Base-by-base conservation (phyloP, 2,797 vertebrate genomes). In the Trachurus trachurus region DNA sequence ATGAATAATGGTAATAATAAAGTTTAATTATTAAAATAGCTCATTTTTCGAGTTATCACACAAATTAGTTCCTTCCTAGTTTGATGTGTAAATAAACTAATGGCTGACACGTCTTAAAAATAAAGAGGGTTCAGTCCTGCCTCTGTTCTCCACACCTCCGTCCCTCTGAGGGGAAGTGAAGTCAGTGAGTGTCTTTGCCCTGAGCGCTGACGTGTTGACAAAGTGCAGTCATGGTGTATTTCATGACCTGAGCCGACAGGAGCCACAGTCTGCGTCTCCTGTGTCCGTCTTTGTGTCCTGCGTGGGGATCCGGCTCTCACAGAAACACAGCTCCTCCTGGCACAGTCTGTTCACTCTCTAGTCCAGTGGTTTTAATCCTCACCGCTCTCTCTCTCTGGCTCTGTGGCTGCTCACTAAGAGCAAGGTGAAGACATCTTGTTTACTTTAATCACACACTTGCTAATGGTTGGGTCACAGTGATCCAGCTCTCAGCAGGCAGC, bases 361-460 rank as follows among this genome's bases (percentile, higher is more conserved):
- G 3, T 26, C 26, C 26, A 26, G 26, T 82, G 72, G 73, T 76
- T 80, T 73, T 59, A 82, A 66, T 72, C 66, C 74, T 69, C n/a
- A 56, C 56, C 50, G 69, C 47, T 84, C 45, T 7, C 2, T 56
- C 47, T 45, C 19, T 70, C 57, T 19, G 56, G 6, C 11, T 67
- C 68, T 22, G 15, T 2, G 66, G 8, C 56, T 65, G 37, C 34
- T 61, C 2, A 0, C 56, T 57, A 2, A 65, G 53, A 67, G 40
- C 65, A 21, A 53, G 47, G 58, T 72, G 34, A 71, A 26, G 70
- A 60, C 64, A 34, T 26, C 0, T 19, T 50, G 66, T 66, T 53
- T 10, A 19, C 31, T 68, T 15, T 17, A 40, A 65, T 74, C 54
- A 17, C 50, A 21, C 50, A 34, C 6, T 44, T 22, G 17, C 40